A percentile compares a stretch with the other conserved stretches of the same genome.
Evolutionary conservation across 2,888 invertebrate genomes (phyloP).

Genomic region (Apamea monoglypha): DNA sequence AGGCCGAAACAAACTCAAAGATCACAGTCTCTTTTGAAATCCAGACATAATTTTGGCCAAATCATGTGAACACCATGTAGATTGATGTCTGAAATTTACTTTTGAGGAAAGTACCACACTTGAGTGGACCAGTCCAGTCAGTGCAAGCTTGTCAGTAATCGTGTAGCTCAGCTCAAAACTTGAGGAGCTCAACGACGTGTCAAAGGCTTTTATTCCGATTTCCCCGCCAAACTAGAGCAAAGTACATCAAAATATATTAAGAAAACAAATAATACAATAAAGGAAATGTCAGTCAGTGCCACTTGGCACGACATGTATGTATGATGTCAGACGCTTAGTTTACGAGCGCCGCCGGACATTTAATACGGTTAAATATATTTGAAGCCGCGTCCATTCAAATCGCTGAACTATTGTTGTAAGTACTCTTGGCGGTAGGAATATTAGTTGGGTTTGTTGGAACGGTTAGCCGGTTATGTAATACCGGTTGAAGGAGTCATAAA

Average conservation of each 20-base stretch:
- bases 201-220: not conserved
- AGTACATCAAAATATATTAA: constrained; percentile 15
- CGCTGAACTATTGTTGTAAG: constrained; percentile 4
- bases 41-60: no score
- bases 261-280: constrained; percentile 33
- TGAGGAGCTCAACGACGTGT: no score
- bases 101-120: no score
- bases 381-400: constrained; percentile 39
- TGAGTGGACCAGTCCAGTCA: no score
- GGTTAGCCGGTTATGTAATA: not conserved
- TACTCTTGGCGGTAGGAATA: not conserved
- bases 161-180: no score
- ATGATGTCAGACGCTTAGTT: constrained; percentile 36
- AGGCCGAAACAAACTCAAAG: no score
- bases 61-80: no score
- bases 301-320: constrained; percentile 44
- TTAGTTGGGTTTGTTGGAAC: not conserved
- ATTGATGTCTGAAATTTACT: no score
- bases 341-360: constrained; percentile 31
- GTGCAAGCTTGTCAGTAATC: no score
- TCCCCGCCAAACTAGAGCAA: not conserved
- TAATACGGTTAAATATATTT: constrained; percentile 51
- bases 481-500: constrained; percentile 2
- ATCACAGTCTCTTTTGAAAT: no score
- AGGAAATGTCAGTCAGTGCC: constrained; percentile 47